These are phyloP conservation scores for Tanytarsus gracilentus DNA, from an alignment of 2,888 invertebrate genomes.

Conservation along the genomic window DNA sequence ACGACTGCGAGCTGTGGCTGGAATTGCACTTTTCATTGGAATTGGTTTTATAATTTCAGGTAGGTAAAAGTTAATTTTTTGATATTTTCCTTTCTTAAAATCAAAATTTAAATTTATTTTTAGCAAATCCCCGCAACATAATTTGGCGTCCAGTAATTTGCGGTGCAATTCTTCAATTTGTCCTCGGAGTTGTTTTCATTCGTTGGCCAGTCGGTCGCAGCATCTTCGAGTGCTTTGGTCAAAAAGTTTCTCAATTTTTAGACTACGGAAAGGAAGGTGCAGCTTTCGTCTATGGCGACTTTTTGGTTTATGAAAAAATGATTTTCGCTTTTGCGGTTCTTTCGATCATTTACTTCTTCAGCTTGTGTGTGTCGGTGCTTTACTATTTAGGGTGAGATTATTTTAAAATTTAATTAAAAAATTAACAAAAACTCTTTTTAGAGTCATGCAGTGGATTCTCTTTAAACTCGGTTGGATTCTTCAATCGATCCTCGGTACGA, in stretches of 20 bases:
- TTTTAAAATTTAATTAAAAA: too few relatives aligned
- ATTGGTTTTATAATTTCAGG: constrained; percentile 51
- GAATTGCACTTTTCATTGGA: constrained; percentile 54
- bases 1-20: constrained; percentile 60
- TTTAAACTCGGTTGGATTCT: constrained; percentile 72
- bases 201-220: constrained; percentile 70
- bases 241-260: constrained; percentile 63
- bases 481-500: constrained; percentile 66
- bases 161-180: constrained; percentile 75
- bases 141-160: constrained; percentile 72
- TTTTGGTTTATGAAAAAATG: constrained; percentile 48
- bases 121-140: constrained; percentile 43
- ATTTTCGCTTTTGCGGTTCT: constrained; percentile 83
- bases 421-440: too few relatives aligned
- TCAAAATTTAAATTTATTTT: neutral
- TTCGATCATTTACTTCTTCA: constrained; percentile 89
- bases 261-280: constrained; percentile 71
- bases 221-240: constrained; percentile 53
- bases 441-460: constrained; percentile 79
- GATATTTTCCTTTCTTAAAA: neutral
- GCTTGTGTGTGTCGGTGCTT: constrained; percentile 79
- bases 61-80: neutral
- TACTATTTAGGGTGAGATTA: constrained; percentile 86
- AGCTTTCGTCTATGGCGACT: constrained; percentile 71
- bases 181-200: constrained; percentile 75